Conservation (phyloP, 35 echinoderm and acorn worm species). For the Stichopus chloronotus region DNA sequence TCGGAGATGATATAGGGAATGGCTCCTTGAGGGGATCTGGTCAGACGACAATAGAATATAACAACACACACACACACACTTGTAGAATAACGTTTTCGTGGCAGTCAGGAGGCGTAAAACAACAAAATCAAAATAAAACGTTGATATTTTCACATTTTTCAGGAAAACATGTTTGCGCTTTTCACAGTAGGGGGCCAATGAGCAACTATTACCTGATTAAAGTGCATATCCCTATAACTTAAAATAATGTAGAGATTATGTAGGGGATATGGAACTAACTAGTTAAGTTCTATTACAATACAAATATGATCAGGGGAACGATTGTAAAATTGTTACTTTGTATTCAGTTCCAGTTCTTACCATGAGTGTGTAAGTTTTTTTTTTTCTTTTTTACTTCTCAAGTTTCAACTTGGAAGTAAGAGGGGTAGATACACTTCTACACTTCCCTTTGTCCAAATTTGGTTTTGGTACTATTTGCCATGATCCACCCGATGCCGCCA, state of each 20-base stretch:
- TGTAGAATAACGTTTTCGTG: no score
- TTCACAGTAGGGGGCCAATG: no score
- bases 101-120: background rate
- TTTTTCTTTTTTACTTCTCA: background rate
- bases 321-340: no score
- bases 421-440: background rate
- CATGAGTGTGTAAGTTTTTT: background rate
- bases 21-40: background rate
- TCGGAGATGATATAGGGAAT: background rate
- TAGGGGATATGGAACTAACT: no score
- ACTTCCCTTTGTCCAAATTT: background rate
- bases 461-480: background rate
- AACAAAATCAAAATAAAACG: background rate
- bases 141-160: background rate
- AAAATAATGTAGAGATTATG: no score
- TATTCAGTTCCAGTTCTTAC: no score
- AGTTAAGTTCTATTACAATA: no score
- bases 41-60: background rate
- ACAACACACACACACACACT: background rate
- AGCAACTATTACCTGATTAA: background rate
- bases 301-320: no score
- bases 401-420: background rate
- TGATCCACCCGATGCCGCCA: no score
- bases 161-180: no score
- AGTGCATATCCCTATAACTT: background rate